Percentiles rank a stretch among this genome's conserved stretches.
Evolutionary conservation across 2,888 invertebrate genomes (phyloP).

Genomic region (Pharmacophagus antenor): DNA sequence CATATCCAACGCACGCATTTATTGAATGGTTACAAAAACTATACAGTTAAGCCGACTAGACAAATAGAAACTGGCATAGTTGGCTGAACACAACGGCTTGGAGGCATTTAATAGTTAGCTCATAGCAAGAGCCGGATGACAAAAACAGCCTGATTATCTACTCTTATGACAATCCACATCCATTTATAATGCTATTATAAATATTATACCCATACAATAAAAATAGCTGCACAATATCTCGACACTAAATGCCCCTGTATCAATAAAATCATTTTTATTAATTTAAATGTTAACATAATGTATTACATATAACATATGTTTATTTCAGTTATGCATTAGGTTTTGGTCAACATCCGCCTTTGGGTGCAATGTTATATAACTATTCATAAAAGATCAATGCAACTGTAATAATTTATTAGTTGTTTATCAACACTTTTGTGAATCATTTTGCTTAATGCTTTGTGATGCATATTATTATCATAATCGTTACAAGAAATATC

Average conservation of each 20-base stretch:
- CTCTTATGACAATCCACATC: conserved; percentile 60
- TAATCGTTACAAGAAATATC: not conserved
- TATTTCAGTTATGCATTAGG: conserved; percentile 59
- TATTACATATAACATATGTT: no score
- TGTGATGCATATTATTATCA: not conserved
- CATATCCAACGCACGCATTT: no score
- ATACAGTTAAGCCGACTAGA: no score
- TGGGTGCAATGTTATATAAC: not conserved
- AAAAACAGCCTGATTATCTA: conserved; percentile 66
- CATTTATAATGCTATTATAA: conserved; percentile 79
- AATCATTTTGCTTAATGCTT: not conserved
- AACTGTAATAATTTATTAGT: not conserved
- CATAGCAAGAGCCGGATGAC: conserved; percentile 60
- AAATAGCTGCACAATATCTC: conserved; percentile 65
- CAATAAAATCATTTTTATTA: no score
- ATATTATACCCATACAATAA: conserved; percentile 58
- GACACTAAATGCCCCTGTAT: conserved; percentile 70
- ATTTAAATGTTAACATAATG: conserved; percentile 53
- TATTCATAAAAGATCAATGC: not conserved
- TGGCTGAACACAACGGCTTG: conserved; percentile 10
- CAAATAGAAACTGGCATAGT: conserved; percentile 13
- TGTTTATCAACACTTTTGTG: not conserved
- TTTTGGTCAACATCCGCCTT: conserved; percentile 45
- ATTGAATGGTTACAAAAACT: no score
- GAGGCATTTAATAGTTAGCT: conserved; percentile 23